Conservation (phyloP, 92 coral and sea anemone species). For the Muricea muricata region DNA sequence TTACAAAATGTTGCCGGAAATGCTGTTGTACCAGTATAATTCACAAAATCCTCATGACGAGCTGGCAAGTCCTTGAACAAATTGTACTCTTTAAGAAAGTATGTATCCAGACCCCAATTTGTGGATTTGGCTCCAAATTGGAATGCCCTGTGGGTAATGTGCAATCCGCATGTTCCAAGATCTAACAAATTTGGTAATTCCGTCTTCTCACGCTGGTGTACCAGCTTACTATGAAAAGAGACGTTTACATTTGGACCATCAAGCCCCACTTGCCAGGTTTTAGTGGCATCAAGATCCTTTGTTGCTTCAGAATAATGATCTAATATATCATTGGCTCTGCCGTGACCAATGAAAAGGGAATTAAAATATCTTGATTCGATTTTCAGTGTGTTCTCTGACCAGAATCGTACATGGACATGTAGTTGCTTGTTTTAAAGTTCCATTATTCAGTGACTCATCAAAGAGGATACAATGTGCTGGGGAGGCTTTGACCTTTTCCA, state of each 20-base stretch:
- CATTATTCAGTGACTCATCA: too few species aligned
- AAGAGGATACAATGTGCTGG: too few species aligned
- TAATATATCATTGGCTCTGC: constrained; percentile 14
- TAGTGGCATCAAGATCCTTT: constrained; percentile 12
- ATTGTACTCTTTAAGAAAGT: background rate
- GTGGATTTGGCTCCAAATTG: background rate
- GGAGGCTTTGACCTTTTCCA: too few species aligned
- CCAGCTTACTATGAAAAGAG: constrained; percentile 26
- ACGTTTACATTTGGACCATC: constrained; percentile 40
- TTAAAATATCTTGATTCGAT: too few species aligned
- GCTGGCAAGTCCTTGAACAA: background rate
- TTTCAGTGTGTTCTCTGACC: too few species aligned
- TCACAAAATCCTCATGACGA: constrained; percentile 3
- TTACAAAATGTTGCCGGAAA: background rate
- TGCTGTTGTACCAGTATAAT: background rate
- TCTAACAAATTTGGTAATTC: constrained; percentile 39
- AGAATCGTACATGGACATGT: too few species aligned
- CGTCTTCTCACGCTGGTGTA: constrained; percentile 33
- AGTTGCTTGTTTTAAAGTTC: too few species aligned
- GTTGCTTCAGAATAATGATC: constrained; percentile 20
- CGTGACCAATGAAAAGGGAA: constrained; percentile 36
- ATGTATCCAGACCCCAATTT: background rate
- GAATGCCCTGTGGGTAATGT: background rate
- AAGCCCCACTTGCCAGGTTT: constrained; percentile 26
- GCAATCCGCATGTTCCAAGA: background rate